These are phyloP conservation scores for Ceratina calcarata DNA, from an alignment of 1,140 invertebrate genomes.

Conservation along the genomic window DNA sequence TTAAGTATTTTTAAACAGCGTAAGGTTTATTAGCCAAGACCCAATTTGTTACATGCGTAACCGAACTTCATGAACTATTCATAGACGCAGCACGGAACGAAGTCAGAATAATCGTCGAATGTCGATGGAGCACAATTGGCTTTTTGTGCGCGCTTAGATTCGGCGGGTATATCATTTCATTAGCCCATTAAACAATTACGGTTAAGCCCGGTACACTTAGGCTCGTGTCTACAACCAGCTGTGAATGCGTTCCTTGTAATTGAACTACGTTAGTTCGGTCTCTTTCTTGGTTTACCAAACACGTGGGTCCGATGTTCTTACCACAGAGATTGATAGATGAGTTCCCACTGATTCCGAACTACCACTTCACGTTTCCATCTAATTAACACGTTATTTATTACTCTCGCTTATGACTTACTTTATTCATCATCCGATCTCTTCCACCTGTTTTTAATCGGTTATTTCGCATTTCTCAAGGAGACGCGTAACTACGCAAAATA, in stretches of 20 bases:
- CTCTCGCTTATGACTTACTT: not conserved
- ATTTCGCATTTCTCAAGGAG: not conserved
- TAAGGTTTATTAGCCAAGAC: no score
- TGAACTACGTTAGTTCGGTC: slow-evolving; percentile 48
- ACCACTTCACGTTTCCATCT: not conserved
- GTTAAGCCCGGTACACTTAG: slow-evolving; percentile 59
- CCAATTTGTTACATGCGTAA: not conserved
- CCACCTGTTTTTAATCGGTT: no score
- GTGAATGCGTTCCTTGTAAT: slow-evolving; percentile 68
- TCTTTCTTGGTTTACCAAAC: slow-evolving; percentile 41
- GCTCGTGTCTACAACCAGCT: slow-evolving; percentile 68
- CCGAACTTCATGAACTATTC: not conserved
- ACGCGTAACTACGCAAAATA: not conserved
- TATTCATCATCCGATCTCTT: not conserved
- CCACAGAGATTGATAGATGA: not conserved
- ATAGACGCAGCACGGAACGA: slow-evolving; percentile 9
- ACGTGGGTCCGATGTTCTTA: slow-evolving; percentile 25
- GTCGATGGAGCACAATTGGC: slow-evolving; percentile 65
- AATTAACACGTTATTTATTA: slow-evolving; percentile 34
- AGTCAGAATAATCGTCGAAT: slow-evolving; percentile 62
- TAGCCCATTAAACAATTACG: slow-evolving; percentile 77
- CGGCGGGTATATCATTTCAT: slow-evolving; percentile 75
- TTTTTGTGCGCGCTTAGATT: slow-evolving; percentile 74
- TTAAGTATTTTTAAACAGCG: no score
- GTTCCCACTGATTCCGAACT: slow-evolving; percentile 31